phyloP scores from a whole-genome alignment of 2,888 invertebrate species.

The Vesta saturnalis region DNA sequence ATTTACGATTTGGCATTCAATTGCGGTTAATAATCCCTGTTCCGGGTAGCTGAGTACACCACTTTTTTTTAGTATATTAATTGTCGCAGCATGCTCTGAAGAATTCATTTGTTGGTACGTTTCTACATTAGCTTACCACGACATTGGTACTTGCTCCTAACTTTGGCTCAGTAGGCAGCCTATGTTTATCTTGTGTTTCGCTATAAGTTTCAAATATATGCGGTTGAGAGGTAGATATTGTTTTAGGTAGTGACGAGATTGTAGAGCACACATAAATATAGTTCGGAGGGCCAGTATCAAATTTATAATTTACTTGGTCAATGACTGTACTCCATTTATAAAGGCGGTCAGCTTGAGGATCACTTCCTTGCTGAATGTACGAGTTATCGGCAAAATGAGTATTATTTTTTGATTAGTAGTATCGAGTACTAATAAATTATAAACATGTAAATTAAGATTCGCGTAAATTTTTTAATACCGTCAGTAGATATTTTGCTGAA shows the following conservation, averaged over 20 bases:
- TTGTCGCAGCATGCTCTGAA: neutral
- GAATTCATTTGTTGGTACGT: neutral
- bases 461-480: too few relatives aligned
- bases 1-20: too few relatives aligned
- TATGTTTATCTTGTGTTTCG: neutral
- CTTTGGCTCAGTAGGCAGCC: neutral
- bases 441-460: neutral
- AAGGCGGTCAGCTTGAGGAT: too few relatives aligned
- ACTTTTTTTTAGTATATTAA: neutral
- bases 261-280: too few relatives aligned
- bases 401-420: neutral
- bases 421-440: neutral
- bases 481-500: neutral
- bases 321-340: too few relatives aligned
- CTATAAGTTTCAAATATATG: neutral
- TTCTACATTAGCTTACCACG: too few relatives aligned
- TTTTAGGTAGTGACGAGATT: too few relatives aligned
- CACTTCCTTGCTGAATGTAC: neutral
- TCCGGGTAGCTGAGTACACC: neutral
- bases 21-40: neutral
- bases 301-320: too few relatives aligned
- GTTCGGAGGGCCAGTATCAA: too few relatives aligned
- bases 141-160: neutral
- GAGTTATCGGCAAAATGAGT: neutral
- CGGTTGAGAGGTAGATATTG: too few relatives aligned